Evolutionary conservation across 2,797 vertebrate genomes (phyloP).

Genomic region (Molossus molossus): DNA sequence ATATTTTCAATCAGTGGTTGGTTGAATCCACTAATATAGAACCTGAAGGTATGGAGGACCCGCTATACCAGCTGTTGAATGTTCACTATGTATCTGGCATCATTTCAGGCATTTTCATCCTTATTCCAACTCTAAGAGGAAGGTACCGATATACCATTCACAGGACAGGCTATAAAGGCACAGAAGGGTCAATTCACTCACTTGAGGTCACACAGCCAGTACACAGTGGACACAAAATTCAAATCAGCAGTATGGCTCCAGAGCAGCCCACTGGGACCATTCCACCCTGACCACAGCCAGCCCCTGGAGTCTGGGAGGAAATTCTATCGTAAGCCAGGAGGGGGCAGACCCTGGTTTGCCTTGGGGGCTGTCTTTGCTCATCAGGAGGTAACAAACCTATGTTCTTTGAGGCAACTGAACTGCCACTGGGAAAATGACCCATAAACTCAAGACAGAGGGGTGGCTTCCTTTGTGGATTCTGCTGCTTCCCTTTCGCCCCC

Average conservation of each 20-base stretch:
- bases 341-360: background rate
- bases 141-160: background rate
- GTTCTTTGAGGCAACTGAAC: slow-evolving; percentile 1
- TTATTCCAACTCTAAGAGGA: background rate
- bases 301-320: background rate
- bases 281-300: background rate
- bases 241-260: background rate
- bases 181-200: background rate
- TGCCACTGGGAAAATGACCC: slow-evolving; percentile 61
- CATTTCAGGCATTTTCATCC: background rate
- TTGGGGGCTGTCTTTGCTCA: background rate
- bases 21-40: background rate
- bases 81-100: background rate
- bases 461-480: slow-evolving; percentile 18
- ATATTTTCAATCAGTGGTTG: background rate
- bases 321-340: background rate
- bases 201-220: background rate
- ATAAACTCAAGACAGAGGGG: background rate
- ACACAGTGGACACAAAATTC: background rate
- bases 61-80: background rate
- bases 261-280: background rate
- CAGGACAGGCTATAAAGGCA: background rate
- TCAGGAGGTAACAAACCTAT: background rate
- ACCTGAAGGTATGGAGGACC: background rate
- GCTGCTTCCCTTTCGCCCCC: too few species aligned